phyloP scores from a whole-genome alignment of 2,113 vertebrate species.

The Stigmatopora nigra region DNA sequence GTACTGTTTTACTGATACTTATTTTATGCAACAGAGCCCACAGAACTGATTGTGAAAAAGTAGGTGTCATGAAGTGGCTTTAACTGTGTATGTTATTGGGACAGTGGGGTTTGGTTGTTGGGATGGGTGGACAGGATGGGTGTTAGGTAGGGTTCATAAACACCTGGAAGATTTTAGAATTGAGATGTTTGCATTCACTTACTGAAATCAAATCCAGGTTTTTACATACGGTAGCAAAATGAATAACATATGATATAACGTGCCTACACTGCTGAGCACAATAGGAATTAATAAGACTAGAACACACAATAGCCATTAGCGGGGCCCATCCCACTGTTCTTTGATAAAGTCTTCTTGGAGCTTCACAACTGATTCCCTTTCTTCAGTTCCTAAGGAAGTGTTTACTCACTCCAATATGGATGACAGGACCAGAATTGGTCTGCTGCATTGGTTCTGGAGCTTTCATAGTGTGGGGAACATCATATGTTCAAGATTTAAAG shows the following conservation, averaged over 20 bases:
- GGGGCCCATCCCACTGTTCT: neutral
- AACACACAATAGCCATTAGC: neutral
- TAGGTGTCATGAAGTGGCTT: too few relatives aligned
- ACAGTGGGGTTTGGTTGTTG: too few relatives aligned
- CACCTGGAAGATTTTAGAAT: too few relatives aligned
- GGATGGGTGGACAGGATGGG: too few relatives aligned
- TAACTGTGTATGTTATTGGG: too few relatives aligned
- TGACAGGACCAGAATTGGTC: neutral
- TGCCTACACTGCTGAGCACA: constrained; percentile 2
- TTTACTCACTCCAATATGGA: neutral
- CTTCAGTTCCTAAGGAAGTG: neutral
- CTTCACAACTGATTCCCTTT: neutral
- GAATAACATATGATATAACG: neutral
- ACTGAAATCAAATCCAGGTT: neutral
- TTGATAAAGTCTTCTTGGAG: neutral
- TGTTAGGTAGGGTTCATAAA: too few relatives aligned
- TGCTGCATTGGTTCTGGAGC: neutral
- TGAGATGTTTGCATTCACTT: neutral
- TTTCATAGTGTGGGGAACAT: neutral
- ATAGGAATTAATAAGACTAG: neutral
- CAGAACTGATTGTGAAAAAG: too few relatives aligned
- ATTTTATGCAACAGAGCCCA: too few relatives aligned
- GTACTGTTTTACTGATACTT: too few relatives aligned
- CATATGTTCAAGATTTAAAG: neutral
- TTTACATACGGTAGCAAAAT: neutral